Percentiles rank a stretch among this genome's conserved stretches.
Evolutionary conservation across 2,797 vertebrate genomes (phyloP).

Genomic region (Potorous gilbertii): DNA sequence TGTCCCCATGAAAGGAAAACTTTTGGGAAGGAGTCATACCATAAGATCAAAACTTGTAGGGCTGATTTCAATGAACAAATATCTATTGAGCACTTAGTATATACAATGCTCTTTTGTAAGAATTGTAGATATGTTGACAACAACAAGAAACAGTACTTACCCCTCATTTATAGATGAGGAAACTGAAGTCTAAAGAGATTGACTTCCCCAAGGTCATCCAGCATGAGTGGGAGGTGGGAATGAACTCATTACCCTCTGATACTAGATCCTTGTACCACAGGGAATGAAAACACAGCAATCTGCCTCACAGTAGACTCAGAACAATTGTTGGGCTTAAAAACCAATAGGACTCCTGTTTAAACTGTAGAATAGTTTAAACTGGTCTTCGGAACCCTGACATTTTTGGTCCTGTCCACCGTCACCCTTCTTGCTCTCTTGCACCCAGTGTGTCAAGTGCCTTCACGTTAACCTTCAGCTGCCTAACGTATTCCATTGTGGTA

Average conservation of each 20-base stretch:
- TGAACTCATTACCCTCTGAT: neutral
- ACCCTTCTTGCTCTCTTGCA: neutral
- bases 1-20: constrained; percentile 38
- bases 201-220: neutral
- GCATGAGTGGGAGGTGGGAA: neutral
- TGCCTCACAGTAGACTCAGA: neutral
- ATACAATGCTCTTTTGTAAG: neutral
- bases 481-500: neutral
- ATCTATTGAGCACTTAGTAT: neutral
- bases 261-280: neutral
- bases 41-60: neutral
- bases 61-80: neutral
- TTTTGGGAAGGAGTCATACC: neutral
- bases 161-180: neutral
- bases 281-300: neutral
- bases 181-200: neutral
- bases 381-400: neutral
- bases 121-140: neutral
- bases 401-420: neutral
- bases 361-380: neutral
- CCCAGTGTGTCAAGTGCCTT: neutral
- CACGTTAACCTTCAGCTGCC: neutral
- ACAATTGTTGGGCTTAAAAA: neutral
- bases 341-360: neutral
- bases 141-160: neutral